Conservation (phyloP, 1,140 invertebrate species). For the Habropoda laboriosa region DNA sequence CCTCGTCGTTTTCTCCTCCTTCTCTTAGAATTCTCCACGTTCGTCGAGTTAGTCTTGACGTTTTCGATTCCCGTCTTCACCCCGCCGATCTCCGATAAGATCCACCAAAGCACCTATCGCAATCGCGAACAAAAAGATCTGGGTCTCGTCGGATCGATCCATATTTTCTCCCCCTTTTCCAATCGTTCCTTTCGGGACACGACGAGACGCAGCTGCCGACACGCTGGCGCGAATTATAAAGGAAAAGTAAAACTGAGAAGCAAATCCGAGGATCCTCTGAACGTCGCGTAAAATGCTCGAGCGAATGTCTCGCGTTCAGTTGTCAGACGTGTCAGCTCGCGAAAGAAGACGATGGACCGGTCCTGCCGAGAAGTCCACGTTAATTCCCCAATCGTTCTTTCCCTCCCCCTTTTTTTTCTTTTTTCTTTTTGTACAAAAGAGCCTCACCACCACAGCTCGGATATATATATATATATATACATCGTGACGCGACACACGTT, state of each 20-base stretch:
- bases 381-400: neutral
- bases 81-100: neutral
- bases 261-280: neutral
- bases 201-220: neutral
- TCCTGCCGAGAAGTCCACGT: slow-evolving; percentile 49
- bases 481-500: slow-evolving; percentile 8
- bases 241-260: neutral
- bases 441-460: slow-evolving; percentile 27
- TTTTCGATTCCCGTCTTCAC: neutral
- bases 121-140: neutral
- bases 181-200: neutral
- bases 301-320: neutral
- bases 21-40: neutral
- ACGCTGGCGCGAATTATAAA: neutral
- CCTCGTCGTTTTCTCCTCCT: neutral
- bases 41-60: too few relatives aligned
- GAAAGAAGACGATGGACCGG: slow-evolving; percentile 22
- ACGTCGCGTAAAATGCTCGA: neutral
- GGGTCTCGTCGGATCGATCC: slow-evolving; percentile 1
- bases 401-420: neutral
- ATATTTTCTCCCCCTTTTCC: neutral
- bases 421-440: slow-evolving; percentile 47
- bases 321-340: slow-evolving; percentile 1
- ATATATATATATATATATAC: slow-evolving; percentile 33
- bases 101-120: slow-evolving; percentile 7